A percentile compares a stretch with the other conserved stretches of the same genome.
Conservation (phyloP, 2,797 vertebrate genomes). For the Pipistrellus pipistrellus region DNA sequence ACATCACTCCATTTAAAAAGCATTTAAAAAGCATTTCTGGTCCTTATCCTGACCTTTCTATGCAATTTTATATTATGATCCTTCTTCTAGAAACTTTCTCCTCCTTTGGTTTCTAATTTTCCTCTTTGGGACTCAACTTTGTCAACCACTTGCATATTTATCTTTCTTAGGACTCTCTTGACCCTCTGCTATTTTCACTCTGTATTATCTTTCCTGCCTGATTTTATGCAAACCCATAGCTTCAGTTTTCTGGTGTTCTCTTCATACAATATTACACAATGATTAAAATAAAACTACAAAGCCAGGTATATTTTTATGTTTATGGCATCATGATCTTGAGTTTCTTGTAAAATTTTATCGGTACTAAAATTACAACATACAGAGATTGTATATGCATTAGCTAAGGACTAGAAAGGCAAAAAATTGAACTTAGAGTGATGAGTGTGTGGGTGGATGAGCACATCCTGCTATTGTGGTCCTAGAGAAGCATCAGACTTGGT, state of each 20-base stretch:
- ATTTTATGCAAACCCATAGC: neutral
- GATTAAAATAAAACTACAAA: neutral
- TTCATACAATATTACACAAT: neutral
- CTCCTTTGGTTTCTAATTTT: neutral
- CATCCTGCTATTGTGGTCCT: neutral
- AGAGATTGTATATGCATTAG: neutral
- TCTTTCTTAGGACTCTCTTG: neutral
- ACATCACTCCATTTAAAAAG: neutral
- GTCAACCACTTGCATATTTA: neutral
- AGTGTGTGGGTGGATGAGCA: neutral
- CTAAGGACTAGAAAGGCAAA: neutral
- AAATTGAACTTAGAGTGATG: neutral
- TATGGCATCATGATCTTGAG: neutral
- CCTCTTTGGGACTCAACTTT: neutral
- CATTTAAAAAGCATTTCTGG: neutral
- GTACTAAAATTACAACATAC: neutral
- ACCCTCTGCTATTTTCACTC: neutral
- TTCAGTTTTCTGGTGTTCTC: neutral
- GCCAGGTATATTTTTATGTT: neutral
- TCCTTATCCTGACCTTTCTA: neutral
- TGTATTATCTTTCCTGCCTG: neutral
- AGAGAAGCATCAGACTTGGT: neutral
- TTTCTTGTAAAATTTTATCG: neutral
- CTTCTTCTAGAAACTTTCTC: conserved; percentile 29
- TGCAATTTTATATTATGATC: neutral